These are phyloP conservation scores for Myiopsitta monachus DNA, from an alignment of 2,113 vertebrate genomes.

Conservation along the genomic window DNA sequence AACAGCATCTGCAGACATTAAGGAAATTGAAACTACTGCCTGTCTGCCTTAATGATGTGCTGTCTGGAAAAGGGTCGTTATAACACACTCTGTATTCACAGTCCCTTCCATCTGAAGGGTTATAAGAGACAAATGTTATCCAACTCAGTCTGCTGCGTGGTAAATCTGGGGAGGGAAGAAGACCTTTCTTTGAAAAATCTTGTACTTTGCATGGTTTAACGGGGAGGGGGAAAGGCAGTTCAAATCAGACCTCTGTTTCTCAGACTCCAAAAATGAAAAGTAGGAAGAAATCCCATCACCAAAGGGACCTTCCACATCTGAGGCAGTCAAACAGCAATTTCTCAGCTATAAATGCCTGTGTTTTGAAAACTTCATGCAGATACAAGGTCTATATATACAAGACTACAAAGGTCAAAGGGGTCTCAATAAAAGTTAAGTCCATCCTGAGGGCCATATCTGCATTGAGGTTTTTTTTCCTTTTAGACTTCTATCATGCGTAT, in stretches of 20 bases:
- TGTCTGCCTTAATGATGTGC: neutral
- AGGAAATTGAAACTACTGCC: neutral
- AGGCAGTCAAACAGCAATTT: neutral
- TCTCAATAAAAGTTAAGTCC: neutral
- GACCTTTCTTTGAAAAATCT: neutral
- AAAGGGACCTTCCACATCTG: neutral
- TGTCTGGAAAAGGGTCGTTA: neutral
- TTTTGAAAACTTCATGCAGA: neutral
- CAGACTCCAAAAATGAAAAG: neutral
- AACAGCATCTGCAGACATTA: conserved; percentile 35
- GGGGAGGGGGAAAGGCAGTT: fast-evolving
- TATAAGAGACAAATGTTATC: neutral
- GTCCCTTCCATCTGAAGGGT: neutral
- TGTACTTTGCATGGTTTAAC: neutral
- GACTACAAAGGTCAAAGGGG: neutral
- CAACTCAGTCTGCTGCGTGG: neutral
- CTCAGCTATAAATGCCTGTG: neutral
- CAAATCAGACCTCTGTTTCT: neutral
- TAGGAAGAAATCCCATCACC: neutral
- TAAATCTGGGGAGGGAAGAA: neutral
- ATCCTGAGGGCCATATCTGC: neutral
- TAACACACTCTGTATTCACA: neutral
- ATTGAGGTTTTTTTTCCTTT: neutral
- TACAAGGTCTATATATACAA: neutral
- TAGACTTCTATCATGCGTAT: neutral